A percentile compares a stretch with the other conserved stretches of the same genome.
These are phyloP conservation scores for Megastigmus dorsalis DNA, from an alignment of 2,888 invertebrate genomes.

Conservation along the genomic window DNA sequence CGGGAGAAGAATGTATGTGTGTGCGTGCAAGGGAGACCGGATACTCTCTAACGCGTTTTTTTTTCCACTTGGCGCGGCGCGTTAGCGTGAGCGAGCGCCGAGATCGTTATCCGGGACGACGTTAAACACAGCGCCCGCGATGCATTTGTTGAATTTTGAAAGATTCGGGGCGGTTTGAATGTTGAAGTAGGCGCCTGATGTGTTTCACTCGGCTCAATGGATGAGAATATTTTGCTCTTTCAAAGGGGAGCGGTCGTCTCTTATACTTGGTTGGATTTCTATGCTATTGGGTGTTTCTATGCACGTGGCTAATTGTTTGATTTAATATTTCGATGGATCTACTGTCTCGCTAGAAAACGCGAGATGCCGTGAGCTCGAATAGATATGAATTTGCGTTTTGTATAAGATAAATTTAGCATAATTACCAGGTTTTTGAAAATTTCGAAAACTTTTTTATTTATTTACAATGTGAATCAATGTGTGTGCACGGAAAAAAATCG, in stretches of 20 bases:
- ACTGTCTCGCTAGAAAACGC: too few species aligned
- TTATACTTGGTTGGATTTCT: not conserved
- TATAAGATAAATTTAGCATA: too few species aligned
- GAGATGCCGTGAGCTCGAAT: too few species aligned
- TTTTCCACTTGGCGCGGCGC: not conserved
- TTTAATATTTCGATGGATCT: too few species aligned
- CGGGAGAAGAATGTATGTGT: not conserved
- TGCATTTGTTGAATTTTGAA: slow-evolving; percentile 37
- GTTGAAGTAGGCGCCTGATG: not conserved
- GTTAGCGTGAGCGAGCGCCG: not conserved
- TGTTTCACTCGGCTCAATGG: too few species aligned
- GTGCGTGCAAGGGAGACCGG: not conserved
- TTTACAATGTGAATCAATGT: too few species aligned
- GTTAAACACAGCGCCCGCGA: slow-evolving; percentile 10
- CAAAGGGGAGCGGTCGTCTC: slow-evolving; percentile 14
- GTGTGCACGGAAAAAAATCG: too few species aligned
- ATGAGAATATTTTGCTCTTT: not conserved
- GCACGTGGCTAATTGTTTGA: too few species aligned
- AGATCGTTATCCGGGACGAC: slow-evolving; percentile 15
- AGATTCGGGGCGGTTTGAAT: not conserved
- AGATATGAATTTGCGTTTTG: too few species aligned
- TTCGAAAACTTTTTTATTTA: too few species aligned
- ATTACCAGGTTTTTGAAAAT: too few species aligned
- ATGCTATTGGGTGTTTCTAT: too few species aligned
- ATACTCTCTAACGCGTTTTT: not conserved